Evolutionary conservation across 1,140 invertebrate species (phyloP).

Genomic region (Drosophila tropicalis): DNA sequence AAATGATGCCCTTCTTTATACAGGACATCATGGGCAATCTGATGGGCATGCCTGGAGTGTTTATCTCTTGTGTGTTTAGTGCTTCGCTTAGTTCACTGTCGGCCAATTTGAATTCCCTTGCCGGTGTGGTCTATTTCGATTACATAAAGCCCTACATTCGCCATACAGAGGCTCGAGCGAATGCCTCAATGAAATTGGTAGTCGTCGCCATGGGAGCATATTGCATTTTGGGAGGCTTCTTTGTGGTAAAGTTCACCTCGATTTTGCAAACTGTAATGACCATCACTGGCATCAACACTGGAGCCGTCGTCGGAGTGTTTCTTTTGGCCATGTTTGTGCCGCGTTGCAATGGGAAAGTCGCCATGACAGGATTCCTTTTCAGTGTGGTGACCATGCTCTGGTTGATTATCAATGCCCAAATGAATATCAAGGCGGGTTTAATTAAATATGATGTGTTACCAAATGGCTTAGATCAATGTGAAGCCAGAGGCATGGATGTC

Average conservation of each 20-base stretch:
- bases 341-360: slow-evolving; percentile 87
- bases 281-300: slow-evolving; percentile 86
- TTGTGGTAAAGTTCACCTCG: slow-evolving; percentile 87
- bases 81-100: slow-evolving; percentile 89
- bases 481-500: slow-evolving; percentile 72
- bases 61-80: slow-evolving; percentile 88
- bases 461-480: slow-evolving; percentile 86
- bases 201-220: slow-evolving; percentile 85
- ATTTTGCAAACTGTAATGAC: slow-evolving; percentile 87
- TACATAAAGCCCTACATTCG: slow-evolving; percentile 86
- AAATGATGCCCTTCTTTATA: slow-evolving; percentile 86
- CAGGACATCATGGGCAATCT: slow-evolving; percentile 86
- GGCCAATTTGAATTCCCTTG: slow-evolving; percentile 89
- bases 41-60: slow-evolving; percentile 87
- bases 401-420: slow-evolving; percentile 91
- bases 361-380: slow-evolving; percentile 87
- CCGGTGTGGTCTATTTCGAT: slow-evolving; percentile 90
- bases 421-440: slow-evolving; percentile 86
- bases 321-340: slow-evolving; percentile 90
- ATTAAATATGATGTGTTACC: slow-evolving; percentile 84
- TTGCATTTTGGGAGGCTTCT: slow-evolving; percentile 86
- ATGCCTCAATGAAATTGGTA: slow-evolving; percentile 86
- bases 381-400: slow-evolving; percentile 88
- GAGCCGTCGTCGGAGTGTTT: slow-evolving; percentile 89
- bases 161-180: slow-evolving; percentile 85